phyloP scores from a whole-genome alignment of 1,140 invertebrate species.

The Proctacanthus coquilletti region DNA sequence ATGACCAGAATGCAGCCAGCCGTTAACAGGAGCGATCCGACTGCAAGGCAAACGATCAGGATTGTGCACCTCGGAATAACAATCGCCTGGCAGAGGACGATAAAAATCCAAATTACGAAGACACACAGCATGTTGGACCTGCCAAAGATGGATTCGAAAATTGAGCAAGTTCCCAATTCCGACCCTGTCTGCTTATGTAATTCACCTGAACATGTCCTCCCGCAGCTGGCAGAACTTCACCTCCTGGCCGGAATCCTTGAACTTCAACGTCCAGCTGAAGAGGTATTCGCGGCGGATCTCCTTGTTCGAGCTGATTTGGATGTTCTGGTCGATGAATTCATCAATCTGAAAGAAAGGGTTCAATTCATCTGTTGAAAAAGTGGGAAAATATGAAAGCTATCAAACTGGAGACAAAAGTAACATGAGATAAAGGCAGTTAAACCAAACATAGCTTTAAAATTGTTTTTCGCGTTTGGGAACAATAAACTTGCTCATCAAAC shows the following conservation, averaged over 20 bases:
- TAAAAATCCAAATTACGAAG: constrained; percentile 79
- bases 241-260: constrained; percentile 47
- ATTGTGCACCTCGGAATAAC: constrained; percentile 52
- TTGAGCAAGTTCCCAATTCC: neutral
- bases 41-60: constrained; percentile 38
- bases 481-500: too few relatives aligned
- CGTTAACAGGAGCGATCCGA: constrained; percentile 49
- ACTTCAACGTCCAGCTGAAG: constrained; percentile 69
- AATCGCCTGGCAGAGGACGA: constrained; percentile 60
- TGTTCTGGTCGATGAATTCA: constrained; percentile 73
- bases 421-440: too few relatives aligned
- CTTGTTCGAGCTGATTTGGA: constrained; percentile 87
- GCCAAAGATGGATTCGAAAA: neutral
- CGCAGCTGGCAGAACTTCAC: constrained; percentile 60
- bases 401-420: too few relatives aligned
- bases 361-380: neutral
- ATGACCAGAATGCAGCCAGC: constrained; percentile 60
- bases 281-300: constrained; percentile 78
- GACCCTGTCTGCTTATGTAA: constrained; percentile 3
- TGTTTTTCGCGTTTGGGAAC: too few relatives aligned
- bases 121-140: constrained; percentile 85
- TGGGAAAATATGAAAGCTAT: neutral
- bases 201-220: constrained; percentile 72
- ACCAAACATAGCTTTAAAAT: too few relatives aligned
- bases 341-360: constrained; percentile 45